Conservation (phyloP, 2,888 invertebrate species). For the Melipona beecheii region DNA sequence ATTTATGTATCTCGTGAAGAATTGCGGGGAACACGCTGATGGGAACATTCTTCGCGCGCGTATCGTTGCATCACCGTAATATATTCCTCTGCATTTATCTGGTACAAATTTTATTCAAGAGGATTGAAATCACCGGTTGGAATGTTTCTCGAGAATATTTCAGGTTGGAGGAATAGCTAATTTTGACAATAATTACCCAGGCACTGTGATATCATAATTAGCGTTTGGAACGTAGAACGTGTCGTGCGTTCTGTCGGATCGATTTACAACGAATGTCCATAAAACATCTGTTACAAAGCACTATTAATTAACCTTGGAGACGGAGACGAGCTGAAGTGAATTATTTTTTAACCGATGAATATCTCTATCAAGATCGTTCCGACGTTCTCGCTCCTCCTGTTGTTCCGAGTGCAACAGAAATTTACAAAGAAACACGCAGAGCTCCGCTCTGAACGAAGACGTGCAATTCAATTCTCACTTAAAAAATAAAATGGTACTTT, state of each 20-base stretch:
- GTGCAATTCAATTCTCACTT: background rate
- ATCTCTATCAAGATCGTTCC: background rate
- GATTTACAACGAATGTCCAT: slow-evolving; percentile 10
- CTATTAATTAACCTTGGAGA: background rate
- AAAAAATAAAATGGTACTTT: too few species aligned
- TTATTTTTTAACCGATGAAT: background rate
- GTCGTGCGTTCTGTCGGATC: slow-evolving; percentile 27
- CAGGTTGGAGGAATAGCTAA: background rate
- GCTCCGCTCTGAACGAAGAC: background rate
- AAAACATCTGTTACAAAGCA: slow-evolving; percentile 9
- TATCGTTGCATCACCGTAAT: background rate
- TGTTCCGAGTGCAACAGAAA: background rate
- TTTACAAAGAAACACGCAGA: background rate
- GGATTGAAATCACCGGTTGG: background rate
- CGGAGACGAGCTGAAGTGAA: background rate
- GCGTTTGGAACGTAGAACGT: slow-evolving; percentile 21
- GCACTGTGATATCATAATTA: slow-evolving; percentile 13
- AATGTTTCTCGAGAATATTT: background rate
- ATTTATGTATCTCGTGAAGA: background rate
- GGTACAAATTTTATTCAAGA: background rate
- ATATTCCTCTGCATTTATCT: background rate
- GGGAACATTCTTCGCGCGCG: background rate
- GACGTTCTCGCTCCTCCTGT: too few species aligned
- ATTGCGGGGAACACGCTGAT: too few species aligned
- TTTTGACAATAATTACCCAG: slow-evolving; percentile 11